Evolutionary conservation across 2,113 vertebrate genomes (phyloP), one percentile per base, ranked within the genome.

Genomic region (Datnioides undecimradiatus): DNA sequence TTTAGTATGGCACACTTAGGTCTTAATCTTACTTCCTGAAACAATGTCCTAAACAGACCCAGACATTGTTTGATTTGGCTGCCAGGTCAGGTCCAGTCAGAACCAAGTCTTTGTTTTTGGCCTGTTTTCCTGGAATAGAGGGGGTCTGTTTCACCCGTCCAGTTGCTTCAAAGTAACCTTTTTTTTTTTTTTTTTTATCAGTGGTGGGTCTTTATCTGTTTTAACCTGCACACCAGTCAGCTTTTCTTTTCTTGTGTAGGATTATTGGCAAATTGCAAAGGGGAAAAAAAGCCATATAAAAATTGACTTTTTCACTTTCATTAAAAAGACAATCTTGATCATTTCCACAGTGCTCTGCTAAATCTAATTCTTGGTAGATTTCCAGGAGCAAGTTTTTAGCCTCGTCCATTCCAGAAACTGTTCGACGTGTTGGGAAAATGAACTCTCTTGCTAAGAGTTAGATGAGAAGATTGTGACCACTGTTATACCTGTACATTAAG

Each of bases 31-130:
- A 23, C 38, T 62, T 62, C 43, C 74, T 52, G 64, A 68, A 75
- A 64, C 62, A 49, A 40, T 43, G 66, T 70, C 60, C 73, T 73
- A 87, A 86, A 65, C 82, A 82, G 82, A 67, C 48, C 69, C 87
- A 90, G 83, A 82, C 81, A 19, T 76, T 90, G 81, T 91, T 90
- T 89, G 52, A 59, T 58, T 89, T 91, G 83, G 88, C 88, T 73
- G 49, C 73, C 51, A 59, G 52, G 71, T 73, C 52, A 40, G 51
- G 66, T 80, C 82, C 79, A 78, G 52, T 84, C 55, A 62, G 62
- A 69, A 72, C 76, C 60, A 78, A 59, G 46, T 45, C 76, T 85
- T 85, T 86, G 78, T 74, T 88, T 81, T 79, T 38, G n/a, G 12
- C 48, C 33, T 12, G 34, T 65, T n/a, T 80, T 79, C 63, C 55